phyloP scores from a whole-genome alignment of 2,888 invertebrate species.

The Laspeyria flexula region DNA sequence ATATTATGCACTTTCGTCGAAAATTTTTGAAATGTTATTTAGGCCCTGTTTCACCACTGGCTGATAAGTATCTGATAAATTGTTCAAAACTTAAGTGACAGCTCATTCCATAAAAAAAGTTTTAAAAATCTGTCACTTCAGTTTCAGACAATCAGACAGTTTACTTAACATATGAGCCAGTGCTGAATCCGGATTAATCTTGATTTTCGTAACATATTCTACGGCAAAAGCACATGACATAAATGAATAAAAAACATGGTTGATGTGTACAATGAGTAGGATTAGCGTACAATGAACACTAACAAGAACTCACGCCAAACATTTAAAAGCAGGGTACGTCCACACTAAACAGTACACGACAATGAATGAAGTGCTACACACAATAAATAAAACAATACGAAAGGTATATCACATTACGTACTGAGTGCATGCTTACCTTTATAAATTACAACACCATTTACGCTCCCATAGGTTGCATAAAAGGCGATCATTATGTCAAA shows the following conservation, averaged over 20 bases:
- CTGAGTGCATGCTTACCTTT: slow-evolving; percentile 85
- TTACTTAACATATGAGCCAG: too few species aligned
- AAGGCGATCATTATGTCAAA: slow-evolving; percentile 84
- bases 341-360: slow-evolving; percentile 36
- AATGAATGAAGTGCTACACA: slow-evolving; percentile 47
- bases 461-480: slow-evolving; percentile 85
- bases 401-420: slow-evolving; percentile 66
- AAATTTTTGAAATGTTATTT: too few species aligned
- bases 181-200: too few species aligned
- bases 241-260: slow-evolving; percentile 32
- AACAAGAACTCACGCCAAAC: slow-evolving; percentile 25
- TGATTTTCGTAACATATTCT: slow-evolving; percentile 27
- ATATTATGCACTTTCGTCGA: too few species aligned
- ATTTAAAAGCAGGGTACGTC: slow-evolving; percentile 38
- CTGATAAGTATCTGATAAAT: too few species aligned
- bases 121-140: too few species aligned
- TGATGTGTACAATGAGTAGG: slow-evolving; percentile 31
- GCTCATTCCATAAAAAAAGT: too few species aligned
- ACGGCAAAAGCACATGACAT: slow-evolving; percentile 37
- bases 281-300: slow-evolving; percentile 33
- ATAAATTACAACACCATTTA: slow-evolving; percentile 84
- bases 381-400: slow-evolving; percentile 51
- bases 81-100: too few species aligned
- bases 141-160: too few species aligned
- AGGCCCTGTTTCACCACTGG: too few species aligned